A percentile compares a stretch with the other conserved stretches of the same genome.
phyloP scores from a whole-genome alignment of 2,888 invertebrate genomes.

The Metalampra italica region DNA sequence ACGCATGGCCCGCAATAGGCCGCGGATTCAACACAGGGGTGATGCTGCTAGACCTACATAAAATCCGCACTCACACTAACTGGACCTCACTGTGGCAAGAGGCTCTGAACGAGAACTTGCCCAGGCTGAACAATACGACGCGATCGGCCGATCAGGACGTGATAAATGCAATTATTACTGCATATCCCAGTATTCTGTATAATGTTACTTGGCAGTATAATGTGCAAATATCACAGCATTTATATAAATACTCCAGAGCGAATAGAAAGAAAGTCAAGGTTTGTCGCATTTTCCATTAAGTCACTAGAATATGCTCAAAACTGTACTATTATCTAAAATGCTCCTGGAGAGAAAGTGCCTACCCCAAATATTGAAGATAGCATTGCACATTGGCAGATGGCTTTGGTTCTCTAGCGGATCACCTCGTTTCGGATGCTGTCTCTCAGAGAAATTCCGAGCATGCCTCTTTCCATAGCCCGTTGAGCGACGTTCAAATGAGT shows the following conservation, averaged over 20 bases:
- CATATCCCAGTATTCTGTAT: constrained; percentile 84
- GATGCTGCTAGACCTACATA: constrained; percentile 86
- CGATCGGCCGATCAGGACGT: constrained; percentile 92
- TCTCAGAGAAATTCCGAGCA: too few relatives aligned
- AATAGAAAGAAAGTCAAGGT: constrained; percentile 87
- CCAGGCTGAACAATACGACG: constrained; percentile 77
- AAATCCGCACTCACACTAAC: constrained; percentile 79
- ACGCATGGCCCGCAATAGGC: constrained; percentile 93
- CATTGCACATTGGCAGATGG: too few relatives aligned
- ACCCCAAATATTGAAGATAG: too few relatives aligned
- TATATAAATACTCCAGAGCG: too few relatives aligned
- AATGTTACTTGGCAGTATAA: constrained; percentile 93
- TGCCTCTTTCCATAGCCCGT: too few relatives aligned
- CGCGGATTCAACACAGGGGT: constrained; percentile 90
- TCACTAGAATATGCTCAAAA: too few relatives aligned
- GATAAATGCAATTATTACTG: constrained; percentile 89
- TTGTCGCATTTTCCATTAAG: constrained; percentile 15
- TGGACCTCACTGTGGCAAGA: constrained; percentile 89
- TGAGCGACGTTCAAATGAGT: too few relatives aligned
- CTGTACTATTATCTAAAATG: too few relatives aligned
- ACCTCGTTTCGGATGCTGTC: too few relatives aligned
- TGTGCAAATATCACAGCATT: constrained; percentile 93
- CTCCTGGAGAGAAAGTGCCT: too few relatives aligned
- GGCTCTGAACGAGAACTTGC: constrained; percentile 83
- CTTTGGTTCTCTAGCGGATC: too few relatives aligned